Base-by-base conservation (phyloP, 1,140 invertebrate species). In the Lasioglossum baleicum region DNA sequence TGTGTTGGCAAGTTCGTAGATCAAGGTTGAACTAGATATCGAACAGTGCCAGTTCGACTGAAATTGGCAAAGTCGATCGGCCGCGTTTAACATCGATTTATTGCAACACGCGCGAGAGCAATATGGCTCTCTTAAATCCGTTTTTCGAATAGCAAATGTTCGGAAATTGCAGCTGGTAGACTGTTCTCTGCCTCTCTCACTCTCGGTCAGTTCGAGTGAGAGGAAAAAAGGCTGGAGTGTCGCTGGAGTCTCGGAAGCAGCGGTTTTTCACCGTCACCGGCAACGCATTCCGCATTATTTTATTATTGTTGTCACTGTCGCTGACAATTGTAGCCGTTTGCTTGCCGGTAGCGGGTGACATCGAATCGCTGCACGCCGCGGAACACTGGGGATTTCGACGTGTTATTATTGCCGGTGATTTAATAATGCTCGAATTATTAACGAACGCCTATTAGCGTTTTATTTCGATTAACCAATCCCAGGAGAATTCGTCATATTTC, bases 381-480 rank as follows among this genome's bases (percentile, higher is more conserved):
- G 10, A 31, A 77, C 58, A 6, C n/a, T 15, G 0, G 26, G 31
- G 42, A 69, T 69, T 76, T 78, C 68, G 4, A 78, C 31, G 44
- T n/a, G 35, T 64, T 78, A 78, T 72, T n/a, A 72, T 48, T 56
- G 7, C 44, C 31, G 51, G 11, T 60, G 67, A 78, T 64, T 72
- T 64, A 72, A 78, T 78, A 53, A 78, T 64, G 63, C 58, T 48
- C 60, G n/a, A 42, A 60, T 78, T 78, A 78, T 78, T 78, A 78
- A 51, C 26, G 60, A 60, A 63, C 10, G 68, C 20, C 44, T 60
- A 53, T 78, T 72, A 78, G 26, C 44, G 31, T 72, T 78, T 78
- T 78, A 72, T 51, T 71, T 53, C 26, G 58, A 35, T 77, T 63
- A 63, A 63, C 44, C 71, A 77, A 77, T 77, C 61, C 67, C 22